These are phyloP conservation scores for Micromussa lordhowensis DNA, from an alignment of 92 coral and sea anemone species.

Conservation along the genomic window DNA sequence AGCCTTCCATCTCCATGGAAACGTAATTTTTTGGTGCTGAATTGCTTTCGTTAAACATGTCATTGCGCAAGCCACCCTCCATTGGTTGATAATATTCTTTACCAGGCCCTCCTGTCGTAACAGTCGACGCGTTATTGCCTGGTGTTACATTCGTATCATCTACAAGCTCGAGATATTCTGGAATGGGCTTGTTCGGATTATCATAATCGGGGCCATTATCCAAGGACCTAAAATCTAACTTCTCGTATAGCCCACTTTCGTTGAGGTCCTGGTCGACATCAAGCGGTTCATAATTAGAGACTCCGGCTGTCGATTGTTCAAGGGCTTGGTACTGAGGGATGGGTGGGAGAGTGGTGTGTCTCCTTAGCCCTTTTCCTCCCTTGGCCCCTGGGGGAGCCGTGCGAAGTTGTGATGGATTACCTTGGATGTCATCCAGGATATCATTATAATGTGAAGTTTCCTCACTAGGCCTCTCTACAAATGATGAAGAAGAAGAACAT, in stretches of 20 bases:
- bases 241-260: constrained; percentile 28
- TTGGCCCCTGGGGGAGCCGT: background rate
- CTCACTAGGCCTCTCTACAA: background rate
- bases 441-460: background rate
- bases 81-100: constrained; percentile 11
- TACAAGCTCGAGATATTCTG: constrained; percentile 39
- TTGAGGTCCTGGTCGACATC: constrained; percentile 9
- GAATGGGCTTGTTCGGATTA: background rate
- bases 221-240: constrained; percentile 13
- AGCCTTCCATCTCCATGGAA: background rate
- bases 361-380: background rate
- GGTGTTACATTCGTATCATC: constrained; percentile 6
- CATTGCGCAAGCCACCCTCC: background rate
- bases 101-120: background rate
- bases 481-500: background rate
- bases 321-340: constrained; percentile 32
- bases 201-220: background rate
- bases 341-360: constrained; percentile 26
- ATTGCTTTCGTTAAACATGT: background rate
- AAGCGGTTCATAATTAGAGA: background rate
- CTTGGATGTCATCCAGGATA: background rate
- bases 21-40: background rate
- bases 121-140: background rate
- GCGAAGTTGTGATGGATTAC: background rate
- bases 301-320: background rate